phyloP scores from a whole-genome alignment of 1,140 invertebrate species.

The Drosophila nigrodunni region DNA sequence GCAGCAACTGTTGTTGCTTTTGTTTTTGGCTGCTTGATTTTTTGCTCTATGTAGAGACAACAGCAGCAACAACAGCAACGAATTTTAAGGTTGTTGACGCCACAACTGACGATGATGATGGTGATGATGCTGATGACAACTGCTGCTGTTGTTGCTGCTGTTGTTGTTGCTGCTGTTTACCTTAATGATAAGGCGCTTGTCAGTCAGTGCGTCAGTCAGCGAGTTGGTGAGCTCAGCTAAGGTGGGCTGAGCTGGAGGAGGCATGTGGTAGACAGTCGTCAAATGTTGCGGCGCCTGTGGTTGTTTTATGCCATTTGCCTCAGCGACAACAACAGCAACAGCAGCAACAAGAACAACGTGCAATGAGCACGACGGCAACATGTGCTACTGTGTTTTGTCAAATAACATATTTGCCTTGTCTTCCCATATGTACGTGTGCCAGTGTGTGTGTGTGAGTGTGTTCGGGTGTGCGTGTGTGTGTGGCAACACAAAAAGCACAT shows the following conservation, averaged over 20 bases:
- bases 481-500: conserved; percentile 63
- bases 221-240: background rate
- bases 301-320: conserved; percentile 80
- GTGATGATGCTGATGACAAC: conserved; percentile 62
- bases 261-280: conserved; percentile 60
- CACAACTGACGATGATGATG: conserved; percentile 54
- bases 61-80: conserved; percentile 45
- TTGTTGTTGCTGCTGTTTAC: conserved; percentile 66
- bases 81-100: conserved; percentile 79
- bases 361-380: conserved; percentile 57
- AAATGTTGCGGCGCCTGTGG: conserved; percentile 78
- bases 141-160: conserved; percentile 46
- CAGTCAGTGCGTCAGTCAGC: conserved; percentile 61
- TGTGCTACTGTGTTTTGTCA: conserved; percentile 80
- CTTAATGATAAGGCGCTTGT: conserved; percentile 83
- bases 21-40: conserved; percentile 42
- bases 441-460: conserved; percentile 13
- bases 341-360: conserved; percentile 6
- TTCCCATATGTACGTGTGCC: conserved; percentile 22
- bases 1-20: conserved; percentile 40
- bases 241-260: background rate
- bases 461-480: conserved; percentile 24
- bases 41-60: conserved; percentile 38
- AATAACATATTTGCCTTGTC: conserved; percentile 82
- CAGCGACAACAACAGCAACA: conserved; percentile 15